Evolutionary conservation across 2,113 vertebrate genomes (phyloP).

Genomic region (Nannobrachium achirus): DNA sequence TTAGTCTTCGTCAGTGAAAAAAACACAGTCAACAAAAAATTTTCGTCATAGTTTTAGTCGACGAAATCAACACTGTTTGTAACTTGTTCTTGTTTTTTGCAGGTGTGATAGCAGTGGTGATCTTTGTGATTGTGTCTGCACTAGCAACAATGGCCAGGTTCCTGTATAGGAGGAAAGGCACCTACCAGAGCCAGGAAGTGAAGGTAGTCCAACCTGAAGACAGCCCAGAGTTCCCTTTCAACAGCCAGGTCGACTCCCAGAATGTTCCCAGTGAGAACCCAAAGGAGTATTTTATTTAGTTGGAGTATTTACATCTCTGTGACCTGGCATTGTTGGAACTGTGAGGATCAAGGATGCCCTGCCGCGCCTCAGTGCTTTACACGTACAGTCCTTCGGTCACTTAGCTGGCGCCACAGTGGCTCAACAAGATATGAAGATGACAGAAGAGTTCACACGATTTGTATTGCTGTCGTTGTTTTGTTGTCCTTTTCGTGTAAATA

Average conservation of each 20-base stretch:
- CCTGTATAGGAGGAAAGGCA: conserved; percentile 86
- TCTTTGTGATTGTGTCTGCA: conserved; percentile 86
- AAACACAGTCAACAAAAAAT: too few species aligned
- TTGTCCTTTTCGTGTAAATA: conserved; percentile 46
- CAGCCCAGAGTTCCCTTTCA: conserved; percentile 84
- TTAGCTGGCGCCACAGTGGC: conserved; percentile 9
- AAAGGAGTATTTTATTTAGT: conserved; percentile 94
- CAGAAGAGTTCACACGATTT: conserved; percentile 14
- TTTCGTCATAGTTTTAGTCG: too few species aligned
- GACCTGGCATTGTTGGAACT: conserved; percentile 19
- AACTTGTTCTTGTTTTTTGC: conserved; percentile 22
- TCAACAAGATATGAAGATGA: conserved; percentile 23
- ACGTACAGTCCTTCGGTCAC: conserved; percentile 30
- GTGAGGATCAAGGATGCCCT: conserved; percentile 28
- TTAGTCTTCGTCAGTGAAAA: too few species aligned
- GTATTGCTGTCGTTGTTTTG: conserved; percentile 29
- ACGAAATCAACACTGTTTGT: too few species aligned
- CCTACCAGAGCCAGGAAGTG: conserved; percentile 85
- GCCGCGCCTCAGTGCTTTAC: conserved; percentile 48
- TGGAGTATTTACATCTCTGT: conserved; percentile 16
- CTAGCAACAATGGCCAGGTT: conserved; percentile 83
- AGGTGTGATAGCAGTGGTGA: conserved; percentile 92
- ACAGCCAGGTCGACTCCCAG: conserved; percentile 84
- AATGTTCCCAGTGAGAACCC: conserved; percentile 83
- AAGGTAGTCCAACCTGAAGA: conserved; percentile 86